Percentiles rank a stretch among this genome's conserved stretches.
These are phyloP conservation scores for Drosophila lowei DNA, from an alignment of 1,140 invertebrate species.

Conservation along the genomic window DNA sequence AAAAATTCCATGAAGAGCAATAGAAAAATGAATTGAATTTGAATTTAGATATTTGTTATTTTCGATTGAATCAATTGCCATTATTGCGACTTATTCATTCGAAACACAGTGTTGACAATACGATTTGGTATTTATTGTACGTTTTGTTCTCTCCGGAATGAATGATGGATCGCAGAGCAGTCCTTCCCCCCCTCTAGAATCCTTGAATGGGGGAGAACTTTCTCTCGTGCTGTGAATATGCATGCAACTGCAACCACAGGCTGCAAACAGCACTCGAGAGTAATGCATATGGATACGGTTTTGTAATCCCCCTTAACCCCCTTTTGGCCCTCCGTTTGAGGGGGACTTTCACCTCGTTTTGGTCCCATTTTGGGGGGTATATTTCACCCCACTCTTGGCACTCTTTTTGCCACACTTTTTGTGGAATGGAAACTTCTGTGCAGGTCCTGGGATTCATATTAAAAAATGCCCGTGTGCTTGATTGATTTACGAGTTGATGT, in stretches of 20 bases:
- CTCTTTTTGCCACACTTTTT: neutral
- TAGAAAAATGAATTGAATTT: neutral
- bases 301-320: too few species aligned
- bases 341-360: too few species aligned
- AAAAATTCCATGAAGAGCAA: too few species aligned
- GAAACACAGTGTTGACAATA: constrained; percentile 25
- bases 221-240: constrained; percentile 2
- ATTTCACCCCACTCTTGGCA: too few species aligned
- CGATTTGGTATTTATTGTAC: constrained; percentile 60
- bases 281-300: constrained; percentile 24
- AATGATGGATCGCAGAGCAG: neutral
- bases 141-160: constrained; percentile 16
- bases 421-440: neutral
- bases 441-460: constrained; percentile 47
- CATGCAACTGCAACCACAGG: neutral
- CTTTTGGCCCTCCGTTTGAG: too few species aligned
- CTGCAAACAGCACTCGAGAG: neutral
- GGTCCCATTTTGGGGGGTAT: too few species aligned
- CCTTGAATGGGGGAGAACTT: neutral
- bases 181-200: too few species aligned
- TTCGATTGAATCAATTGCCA: constrained; percentile 23
- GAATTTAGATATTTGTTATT: neutral
- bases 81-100: constrained; percentile 1
- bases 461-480: constrained; percentile 66
- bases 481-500: constrained; percentile 68